Conservation (phyloP, 2,113 vertebrate species). For the Eretmochelys imbricata region DNA sequence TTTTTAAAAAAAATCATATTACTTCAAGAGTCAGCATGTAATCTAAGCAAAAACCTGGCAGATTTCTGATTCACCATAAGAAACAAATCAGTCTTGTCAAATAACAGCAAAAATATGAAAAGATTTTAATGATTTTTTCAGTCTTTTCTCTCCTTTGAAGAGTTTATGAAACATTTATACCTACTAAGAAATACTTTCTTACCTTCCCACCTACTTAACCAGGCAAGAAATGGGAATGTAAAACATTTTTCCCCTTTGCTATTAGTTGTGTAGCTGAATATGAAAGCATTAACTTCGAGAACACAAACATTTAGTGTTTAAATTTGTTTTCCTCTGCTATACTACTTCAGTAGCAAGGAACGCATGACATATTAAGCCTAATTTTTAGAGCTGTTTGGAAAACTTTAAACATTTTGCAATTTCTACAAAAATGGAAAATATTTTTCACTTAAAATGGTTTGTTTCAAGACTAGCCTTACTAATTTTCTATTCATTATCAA, state of each 20-base stretch:
- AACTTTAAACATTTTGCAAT: not conserved
- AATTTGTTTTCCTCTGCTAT: not conserved
- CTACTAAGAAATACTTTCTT: not conserved
- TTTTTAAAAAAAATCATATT: not conserved
- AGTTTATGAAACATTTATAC: not conserved
- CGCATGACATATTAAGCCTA: not conserved
- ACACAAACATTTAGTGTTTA: not conserved
- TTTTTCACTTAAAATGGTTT: not conserved
- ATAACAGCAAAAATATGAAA: not conserved
- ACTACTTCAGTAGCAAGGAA: not conserved
- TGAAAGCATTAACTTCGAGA: not conserved
- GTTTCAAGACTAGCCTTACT: not conserved
- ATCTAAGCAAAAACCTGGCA: rapidly evolving
- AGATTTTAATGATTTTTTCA: not conserved
- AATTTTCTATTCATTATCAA: not conserved
- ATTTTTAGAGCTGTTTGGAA: not conserved
- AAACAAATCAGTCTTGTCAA: not conserved
- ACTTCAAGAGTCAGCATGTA: not conserved
- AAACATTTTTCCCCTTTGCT: not conserved
- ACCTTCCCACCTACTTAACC: not conserved
- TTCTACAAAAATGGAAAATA: not conserved
- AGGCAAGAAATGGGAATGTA: not conserved
- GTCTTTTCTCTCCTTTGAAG: not conserved
- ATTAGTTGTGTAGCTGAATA: not conserved
- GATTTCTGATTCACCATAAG: not conserved